Evolutionary conservation across 2,888 invertebrate genomes (phyloP), one percentile per base, ranked within the genome.

Genomic region (Eupithecia vulgata): DNA sequence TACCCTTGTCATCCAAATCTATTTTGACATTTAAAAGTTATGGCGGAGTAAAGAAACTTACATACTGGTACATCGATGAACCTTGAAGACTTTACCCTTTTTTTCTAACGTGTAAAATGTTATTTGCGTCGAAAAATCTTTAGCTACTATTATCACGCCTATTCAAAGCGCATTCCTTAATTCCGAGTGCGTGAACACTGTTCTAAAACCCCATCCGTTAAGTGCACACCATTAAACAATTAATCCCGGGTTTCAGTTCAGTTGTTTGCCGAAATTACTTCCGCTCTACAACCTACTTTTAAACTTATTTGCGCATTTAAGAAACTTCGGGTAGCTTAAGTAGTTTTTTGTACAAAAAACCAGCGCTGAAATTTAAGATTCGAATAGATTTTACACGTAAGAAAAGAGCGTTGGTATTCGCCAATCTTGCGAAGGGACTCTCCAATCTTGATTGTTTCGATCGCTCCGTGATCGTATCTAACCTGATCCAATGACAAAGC

Each of bases 141-240:
- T 10, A 52, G 48, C 8, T 4, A 21, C 48, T 4, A 17, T n/a
- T 57, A 57, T 25, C 21, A 10, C 1, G 21, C 25, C 57, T 21
- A 8, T 17, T 7, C 34, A 17, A 66, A 42, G 34, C 52, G 67
- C 73, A 73, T 48, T 35, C 57, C 66, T 17, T 45, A 67, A n/a
- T 64, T 52, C 66, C 5, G 62, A 71, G 45, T 64, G 71, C 62
- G 72, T 70, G 57, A 59, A 70, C 62, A 71, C 48, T 48, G 48
- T 37, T 45, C 45, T 64, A 62, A 68, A 40, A 35, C 65, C 65
- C 59, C 72, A 75, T 72, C 65, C 72, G 72, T 65, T 70, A 72
- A 72, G 72, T 75, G 59, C 78, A 74, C 76, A 10, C 76, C 78
- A 78, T 79, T 77, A 66, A 74, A 73, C 78, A 76, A 76, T 79